Evolutionary conservation across 2,797 vertebrate species (phyloP).

Genomic region (Huso huso): DNA sequence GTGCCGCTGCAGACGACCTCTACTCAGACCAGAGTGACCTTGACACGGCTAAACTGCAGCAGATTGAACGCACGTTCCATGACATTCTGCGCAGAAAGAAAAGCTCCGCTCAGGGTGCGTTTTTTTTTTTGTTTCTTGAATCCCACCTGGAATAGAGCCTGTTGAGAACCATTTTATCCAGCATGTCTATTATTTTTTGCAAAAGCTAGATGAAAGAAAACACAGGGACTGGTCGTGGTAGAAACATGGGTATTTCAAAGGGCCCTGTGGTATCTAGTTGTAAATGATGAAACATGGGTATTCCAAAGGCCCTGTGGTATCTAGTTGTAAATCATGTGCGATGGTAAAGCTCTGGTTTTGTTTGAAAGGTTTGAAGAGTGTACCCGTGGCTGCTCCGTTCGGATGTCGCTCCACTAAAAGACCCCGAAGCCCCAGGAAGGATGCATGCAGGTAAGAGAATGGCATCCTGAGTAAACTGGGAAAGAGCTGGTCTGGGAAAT

Average conservation of each 20-base stretch:
- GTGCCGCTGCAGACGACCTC: constrained; percentile 21
- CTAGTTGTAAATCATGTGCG: not conserved
- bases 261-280: too few species aligned
- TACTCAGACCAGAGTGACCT: constrained; percentile 27
- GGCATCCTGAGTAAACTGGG: too few species aligned
- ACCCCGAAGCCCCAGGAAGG: constrained; percentile 24
- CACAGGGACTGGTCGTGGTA: too few species aligned
- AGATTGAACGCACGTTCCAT: not conserved
- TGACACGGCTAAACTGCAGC: constrained; percentile 29
- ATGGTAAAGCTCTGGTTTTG: not conserved
- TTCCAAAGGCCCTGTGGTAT: too few species aligned
- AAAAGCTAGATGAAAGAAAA: too few species aligned
- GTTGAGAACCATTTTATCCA: too few species aligned
- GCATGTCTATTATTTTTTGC: too few species aligned
- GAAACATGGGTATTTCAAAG: too few species aligned
- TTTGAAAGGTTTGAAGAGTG: constrained; percentile 25
- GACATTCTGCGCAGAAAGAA: not conserved
- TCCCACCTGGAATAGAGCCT: too few species aligned
- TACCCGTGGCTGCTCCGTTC: constrained; percentile 11
- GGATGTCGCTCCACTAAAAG: constrained; percentile 17
- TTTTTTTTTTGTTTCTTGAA: not conserved
- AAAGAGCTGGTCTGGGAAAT: too few species aligned
- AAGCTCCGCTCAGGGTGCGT: not conserved
- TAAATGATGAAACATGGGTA: too few species aligned
- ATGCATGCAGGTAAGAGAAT: constrained; percentile 33